Evolutionary conservation across 1,140 invertebrate genomes (phyloP).

Genomic region (Diorhabda sublineata): DNA sequence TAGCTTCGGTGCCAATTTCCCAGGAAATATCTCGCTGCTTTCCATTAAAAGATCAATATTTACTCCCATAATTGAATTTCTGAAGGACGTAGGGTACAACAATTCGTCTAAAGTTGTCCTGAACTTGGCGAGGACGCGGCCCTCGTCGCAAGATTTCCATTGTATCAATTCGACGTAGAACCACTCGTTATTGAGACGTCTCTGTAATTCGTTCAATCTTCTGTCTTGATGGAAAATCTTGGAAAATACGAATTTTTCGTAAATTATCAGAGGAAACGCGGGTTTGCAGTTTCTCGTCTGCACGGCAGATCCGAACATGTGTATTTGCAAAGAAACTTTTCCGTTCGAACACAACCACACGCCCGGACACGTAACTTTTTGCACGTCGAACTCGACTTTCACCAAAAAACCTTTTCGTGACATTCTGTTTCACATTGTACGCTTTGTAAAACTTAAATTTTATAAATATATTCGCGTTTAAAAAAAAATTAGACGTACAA

Average conservation of each 20-base stretch:
- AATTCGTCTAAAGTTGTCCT: constrained; percentile 59
- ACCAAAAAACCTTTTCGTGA: constrained; percentile 38
- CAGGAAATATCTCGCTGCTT: constrained; percentile 59
- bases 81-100: constrained; percentile 53
- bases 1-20: constrained; percentile 58
- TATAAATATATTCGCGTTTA: too few species aligned
- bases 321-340: constrained; percentile 58
- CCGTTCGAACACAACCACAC: constrained; percentile 71
- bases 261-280: constrained; percentile 59
- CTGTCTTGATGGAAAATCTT: constrained; percentile 55
- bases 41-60: constrained; percentile 66
- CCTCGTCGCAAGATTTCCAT: constrained; percentile 51
- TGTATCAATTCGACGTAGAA: constrained; percentile 62
- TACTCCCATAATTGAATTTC: constrained; percentile 48
- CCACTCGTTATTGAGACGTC: constrained; percentile 49
- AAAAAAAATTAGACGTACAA: too few species aligned
- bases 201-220: constrained; percentile 49
- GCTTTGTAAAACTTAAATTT: too few species aligned
- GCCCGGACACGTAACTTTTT: constrained; percentile 62
- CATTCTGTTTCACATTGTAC: constrained; percentile 4
- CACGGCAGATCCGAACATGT: constrained; percentile 55
- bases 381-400: constrained; percentile 42
- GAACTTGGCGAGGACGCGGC: constrained; percentile 58
- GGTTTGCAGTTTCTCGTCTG: constrained; percentile 58
- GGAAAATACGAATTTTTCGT: constrained; percentile 62